Percentiles rank a stretch among this genome's conserved stretches.
These are phyloP conservation scores for Drosophila sucinea DNA, from an alignment of 1,140 invertebrate species.

Conservation along the genomic window DNA sequence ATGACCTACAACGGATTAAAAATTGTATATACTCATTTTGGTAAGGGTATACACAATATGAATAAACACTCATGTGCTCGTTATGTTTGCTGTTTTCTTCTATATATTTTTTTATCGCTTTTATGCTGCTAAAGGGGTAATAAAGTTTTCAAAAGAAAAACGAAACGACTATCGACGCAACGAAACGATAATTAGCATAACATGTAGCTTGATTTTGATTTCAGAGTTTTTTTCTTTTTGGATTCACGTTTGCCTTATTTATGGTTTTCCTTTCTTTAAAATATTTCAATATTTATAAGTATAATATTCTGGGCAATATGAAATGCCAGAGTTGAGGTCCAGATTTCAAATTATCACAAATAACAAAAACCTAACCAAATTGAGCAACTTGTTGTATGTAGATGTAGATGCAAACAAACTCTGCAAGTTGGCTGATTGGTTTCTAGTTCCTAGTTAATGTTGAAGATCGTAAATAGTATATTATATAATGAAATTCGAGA, in stretches of 20 bases:
- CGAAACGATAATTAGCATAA: conserved; percentile 10
- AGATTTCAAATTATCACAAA: conserved; percentile 13
- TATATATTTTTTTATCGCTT: neutral
- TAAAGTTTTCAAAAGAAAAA: conserved; percentile 14
- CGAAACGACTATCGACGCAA: neutral
- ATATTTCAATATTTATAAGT: conserved; percentile 15
- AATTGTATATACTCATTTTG: neutral
- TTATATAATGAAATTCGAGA: neutral
- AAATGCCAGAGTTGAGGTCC: conserved; percentile 13
- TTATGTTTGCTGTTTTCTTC: neutral
- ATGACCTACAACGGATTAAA: too few relatives aligned
- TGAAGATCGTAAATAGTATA: conserved; percentile 1
- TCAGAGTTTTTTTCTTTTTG: neutral
- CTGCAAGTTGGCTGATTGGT: neutral
- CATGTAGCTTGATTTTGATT: conserved; percentile 11
- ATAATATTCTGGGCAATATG: conserved; percentile 11
- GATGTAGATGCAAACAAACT: conserved; percentile 2
- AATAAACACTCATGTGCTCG: neutral
- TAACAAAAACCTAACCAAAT: neutral
- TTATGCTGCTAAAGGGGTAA: conserved; percentile 3
- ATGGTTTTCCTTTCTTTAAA: conserved; percentile 13
- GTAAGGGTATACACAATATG: neutral
- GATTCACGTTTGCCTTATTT: conserved; percentile 7
- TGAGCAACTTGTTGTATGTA: conserved; percentile 3
- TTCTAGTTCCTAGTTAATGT: conserved; percentile 9